Conservation (phyloP, 2,113 vertebrate species). For the Rhinolophus sinicus region DNA sequence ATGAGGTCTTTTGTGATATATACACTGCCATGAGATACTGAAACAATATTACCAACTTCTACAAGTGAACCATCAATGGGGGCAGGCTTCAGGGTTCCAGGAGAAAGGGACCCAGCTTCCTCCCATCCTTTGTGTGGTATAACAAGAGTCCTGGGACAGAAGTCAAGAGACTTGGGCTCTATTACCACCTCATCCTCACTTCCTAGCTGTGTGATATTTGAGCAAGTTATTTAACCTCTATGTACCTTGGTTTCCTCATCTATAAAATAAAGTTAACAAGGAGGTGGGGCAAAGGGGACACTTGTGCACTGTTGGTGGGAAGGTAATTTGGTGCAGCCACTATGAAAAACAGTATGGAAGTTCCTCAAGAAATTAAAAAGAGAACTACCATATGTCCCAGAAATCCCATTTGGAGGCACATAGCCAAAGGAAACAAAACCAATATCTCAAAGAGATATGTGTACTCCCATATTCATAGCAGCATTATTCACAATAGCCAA, state of each 20-base stretch:
- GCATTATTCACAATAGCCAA: background rate
- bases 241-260: background rate
- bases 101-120: background rate
- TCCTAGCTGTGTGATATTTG: background rate
- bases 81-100: background rate
- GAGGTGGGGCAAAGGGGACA: background rate
- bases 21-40: background rate
- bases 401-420: background rate
- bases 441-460: background rate
- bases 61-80: background rate
- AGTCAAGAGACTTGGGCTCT: background rate
- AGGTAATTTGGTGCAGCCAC: background rate
- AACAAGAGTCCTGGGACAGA: background rate
- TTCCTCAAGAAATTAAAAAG: background rate
- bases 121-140: background rate
- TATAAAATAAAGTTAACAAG: background rate
- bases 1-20: background rate
- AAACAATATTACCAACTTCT: background rate
- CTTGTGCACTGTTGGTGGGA: background rate
- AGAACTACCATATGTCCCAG: background rate
- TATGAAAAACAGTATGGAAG: background rate
- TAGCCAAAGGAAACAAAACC: background rate
- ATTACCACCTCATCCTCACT: background rate
- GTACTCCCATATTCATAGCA: background rate
- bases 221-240: background rate